Percentiles rank a stretch among this genome's conserved stretches.
phyloP scores from a whole-genome alignment of 2,113 vertebrate genomes.

The Camelus bactrianus region DNA sequence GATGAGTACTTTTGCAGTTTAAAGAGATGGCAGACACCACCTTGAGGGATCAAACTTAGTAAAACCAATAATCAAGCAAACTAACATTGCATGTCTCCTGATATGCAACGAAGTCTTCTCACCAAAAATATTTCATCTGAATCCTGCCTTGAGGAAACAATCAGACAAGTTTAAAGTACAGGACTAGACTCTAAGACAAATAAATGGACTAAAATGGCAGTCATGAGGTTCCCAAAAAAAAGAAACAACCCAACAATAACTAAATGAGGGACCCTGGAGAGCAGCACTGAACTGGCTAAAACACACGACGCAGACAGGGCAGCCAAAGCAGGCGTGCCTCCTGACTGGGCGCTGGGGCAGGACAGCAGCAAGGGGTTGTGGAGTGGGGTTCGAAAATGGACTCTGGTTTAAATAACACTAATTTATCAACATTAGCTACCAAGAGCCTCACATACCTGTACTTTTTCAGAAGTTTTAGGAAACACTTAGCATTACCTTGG shows the following conservation, averaged over 20 bases:
- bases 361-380: too few relatives aligned
- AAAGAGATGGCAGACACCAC: not conserved
- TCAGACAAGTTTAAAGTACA: not conserved
- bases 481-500: constrained; percentile 83
- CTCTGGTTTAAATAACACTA: not conserved
- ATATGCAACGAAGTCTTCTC: not conserved
- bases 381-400: not conserved
- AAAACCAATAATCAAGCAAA: not conserved
- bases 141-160: not conserved
- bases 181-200: not conserved
- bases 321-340: not conserved
- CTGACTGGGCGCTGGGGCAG: not conserved
- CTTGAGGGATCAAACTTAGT: not conserved
- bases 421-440: not conserved
- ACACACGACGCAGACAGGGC: too few relatives aligned
- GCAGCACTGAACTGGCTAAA: fast-evolving
- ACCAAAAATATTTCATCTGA: not conserved
- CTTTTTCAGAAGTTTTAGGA: not conserved
- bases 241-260: too few relatives aligned
- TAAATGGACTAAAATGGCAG: not conserved
- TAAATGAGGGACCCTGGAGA: not conserved
- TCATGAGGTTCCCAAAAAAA: not conserved
- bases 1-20: not conserved
- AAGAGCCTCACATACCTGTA: not conserved
- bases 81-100: not conserved